These are phyloP conservation scores for Dioctria rufipes DNA, from an alignment of 2,888 invertebrate genomes.

Conservation along the genomic window DNA sequence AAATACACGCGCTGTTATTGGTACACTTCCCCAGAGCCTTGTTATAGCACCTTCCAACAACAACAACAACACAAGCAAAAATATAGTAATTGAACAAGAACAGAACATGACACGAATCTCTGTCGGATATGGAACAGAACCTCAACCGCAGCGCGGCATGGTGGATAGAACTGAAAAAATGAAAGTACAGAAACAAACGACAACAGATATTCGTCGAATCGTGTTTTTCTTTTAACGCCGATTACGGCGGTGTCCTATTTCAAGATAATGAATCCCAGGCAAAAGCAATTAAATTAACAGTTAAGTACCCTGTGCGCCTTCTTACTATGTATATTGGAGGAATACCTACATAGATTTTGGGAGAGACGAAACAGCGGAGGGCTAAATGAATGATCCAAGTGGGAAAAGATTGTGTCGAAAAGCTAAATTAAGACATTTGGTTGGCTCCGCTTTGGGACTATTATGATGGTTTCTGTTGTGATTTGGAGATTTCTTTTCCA, in stretches of 20 bases:
- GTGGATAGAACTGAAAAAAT: not conserved
- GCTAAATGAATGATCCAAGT: slow-evolving; percentile 7
- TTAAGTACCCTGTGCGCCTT: slow-evolving; percentile 24
- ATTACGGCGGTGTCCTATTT: slow-evolving; percentile 30
- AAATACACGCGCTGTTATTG: not conserved
- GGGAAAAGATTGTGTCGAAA: slow-evolving; percentile 23
- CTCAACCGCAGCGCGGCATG: not conserved
- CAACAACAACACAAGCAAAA: not conserved
- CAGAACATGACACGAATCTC: slow-evolving; percentile 3
- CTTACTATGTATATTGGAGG: not conserved
- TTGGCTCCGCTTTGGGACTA: not conserved
- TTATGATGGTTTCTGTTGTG: not conserved
- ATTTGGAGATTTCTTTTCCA: not conserved
- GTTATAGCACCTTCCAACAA: not conserved
- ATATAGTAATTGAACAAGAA: not conserved
- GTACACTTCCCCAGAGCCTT: not conserved
- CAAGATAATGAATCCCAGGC: slow-evolving; percentile 51
- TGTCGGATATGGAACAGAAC: not conserved
- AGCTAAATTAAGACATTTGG: not conserved
- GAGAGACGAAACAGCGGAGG: not conserved
- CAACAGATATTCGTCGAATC: slow-evolving; percentile 27
- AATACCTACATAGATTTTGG: not conserved
- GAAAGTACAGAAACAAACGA: not conserved
- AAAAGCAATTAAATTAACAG: slow-evolving; percentile 50
- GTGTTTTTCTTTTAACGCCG: slow-evolving; percentile 8